Evolutionary conservation across 2,888 invertebrate species (phyloP), one percentile per base, ranked within the genome.

Genomic region (Sepioteuthis lessoniana): DNA sequence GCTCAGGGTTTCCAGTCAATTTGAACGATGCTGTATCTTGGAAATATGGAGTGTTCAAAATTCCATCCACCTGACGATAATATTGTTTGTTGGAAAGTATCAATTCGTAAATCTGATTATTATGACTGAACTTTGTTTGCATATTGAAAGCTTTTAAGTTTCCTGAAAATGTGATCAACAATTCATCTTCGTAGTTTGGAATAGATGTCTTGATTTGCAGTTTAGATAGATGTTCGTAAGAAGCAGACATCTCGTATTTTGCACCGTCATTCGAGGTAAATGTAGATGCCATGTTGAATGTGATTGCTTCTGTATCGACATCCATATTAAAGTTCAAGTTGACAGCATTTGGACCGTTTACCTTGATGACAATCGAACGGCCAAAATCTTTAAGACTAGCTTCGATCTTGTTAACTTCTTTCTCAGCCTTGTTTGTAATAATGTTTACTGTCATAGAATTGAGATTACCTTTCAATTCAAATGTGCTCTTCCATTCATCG

Each of bases 61-160:
- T 35, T 76, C 3, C n/a, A 10, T 76, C 13, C 76, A 76, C 4
- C 35, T 76, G n/a, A n/a, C 76, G 76, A 76, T 35, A 76, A 76
- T 76, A 76, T 76, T 76, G n/a, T 76, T 76, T 76, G n/a, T 76
- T 76, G 76, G 55, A 76, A 76, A 76, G 76, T n/a, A 76, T 35
- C 16, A 76, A 35, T 76, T 76, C 76, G 76, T 35, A 76, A n/a
- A 76, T 76, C 16, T 2, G 10, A 76, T 76, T 35, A 76, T 76
- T 76, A 35, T 76, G 76, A 76, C 16, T 76, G 76, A 76, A 76
- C 13, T 76, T 76, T 16, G 76, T 76, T 13, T 76, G n/a, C 35
- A 16, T 35, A 16, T 76, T 76, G 76, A 76, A 76, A n/a, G 76
- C n/a, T 76, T 76, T 76, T 4, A 76, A 10, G 16, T n/a, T 16